These are phyloP conservation scores for Teleopsis dalmanni DNA, from an alignment of 1,140 invertebrate species.

Conservation along the genomic window DNA sequence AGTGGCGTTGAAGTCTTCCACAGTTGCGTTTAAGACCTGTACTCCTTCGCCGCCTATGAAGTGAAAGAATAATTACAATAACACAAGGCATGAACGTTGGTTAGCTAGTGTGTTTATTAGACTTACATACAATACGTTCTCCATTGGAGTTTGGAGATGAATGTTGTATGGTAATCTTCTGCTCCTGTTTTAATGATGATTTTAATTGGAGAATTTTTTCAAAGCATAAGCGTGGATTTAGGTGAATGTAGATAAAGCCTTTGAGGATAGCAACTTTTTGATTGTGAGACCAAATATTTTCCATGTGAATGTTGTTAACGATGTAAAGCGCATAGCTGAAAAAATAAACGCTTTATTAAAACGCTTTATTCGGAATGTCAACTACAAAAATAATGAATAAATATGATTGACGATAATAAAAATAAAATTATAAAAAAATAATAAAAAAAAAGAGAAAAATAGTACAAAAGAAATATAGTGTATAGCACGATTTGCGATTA, in stretches of 20 bases:
- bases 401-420: too few relatives aligned
- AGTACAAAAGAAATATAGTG: neutral
- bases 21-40: slow-evolving; percentile 7
- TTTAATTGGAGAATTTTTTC: slow-evolving; percentile 57
- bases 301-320: slow-evolving; percentile 84
- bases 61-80: neutral
- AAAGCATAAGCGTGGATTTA: slow-evolving; percentile 88
- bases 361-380: too few relatives aligned
- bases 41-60: slow-evolving; percentile 13
- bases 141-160: slow-evolving; percentile 84
- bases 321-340: slow-evolving; percentile 61
- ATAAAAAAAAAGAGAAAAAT: neutral
- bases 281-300: slow-evolving; percentile 77
- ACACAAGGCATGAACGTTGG: too few relatives aligned
- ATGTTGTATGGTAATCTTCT: slow-evolving; percentile 57
- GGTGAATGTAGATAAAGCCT: slow-evolving; percentile 78
- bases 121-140: slow-evolving; percentile 77
- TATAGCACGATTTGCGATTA: too few relatives aligned
- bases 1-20: slow-evolving; percentile 39
- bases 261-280: slow-evolving; percentile 49
- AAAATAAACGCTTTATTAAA: too few relatives aligned
- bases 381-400: too few relatives aligned
- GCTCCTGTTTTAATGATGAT: slow-evolving; percentile 14
- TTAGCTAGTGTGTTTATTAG: too few relatives aligned
- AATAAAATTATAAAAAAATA: neutral